A percentile compares a stretch with the other conserved stretches of the same genome.
phyloP scores from a whole-genome alignment of 1,140 invertebrate genomes.

The Drosophila melanogaster region Release_6_plus_ISO1_MT NT_037436.4:16605001-16605500 shows the following conservation, averaged over 20 bases:
- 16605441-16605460: neutral
- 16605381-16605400: slow-evolving; percentile 46
- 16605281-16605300: slow-evolving; percentile 37
- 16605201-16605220: neutral
- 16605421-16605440: slow-evolving; percentile 30
- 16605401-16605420: slow-evolving; percentile 12
- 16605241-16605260: slow-evolving; percentile 48
- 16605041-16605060: slow-evolving; percentile 86
- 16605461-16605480: neutral
- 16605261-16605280: slow-evolving; percentile 60
- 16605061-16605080: slow-evolving; percentile 91
- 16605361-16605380: slow-evolving; percentile 75
- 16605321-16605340: slow-evolving; percentile 70
- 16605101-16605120: slow-evolving; percentile 91
- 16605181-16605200: slow-evolving; percentile 74
- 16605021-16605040: slow-evolving; percentile 90
- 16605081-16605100: slow-evolving; percentile 93
- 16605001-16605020: slow-evolving; percentile 89
- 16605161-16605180: slow-evolving; percentile 87
- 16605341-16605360: slow-evolving; percentile 75
- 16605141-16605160: slow-evolving; percentile 91
- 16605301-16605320: slow-evolving; percentile 44
- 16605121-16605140: slow-evolving; percentile 88
- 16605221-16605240: slow-evolving; percentile 27
- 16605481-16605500: neutral